phyloP scores from a whole-genome alignment of 2,113 vertebrate genomes.

The Acrocephalus kingi region DNA sequence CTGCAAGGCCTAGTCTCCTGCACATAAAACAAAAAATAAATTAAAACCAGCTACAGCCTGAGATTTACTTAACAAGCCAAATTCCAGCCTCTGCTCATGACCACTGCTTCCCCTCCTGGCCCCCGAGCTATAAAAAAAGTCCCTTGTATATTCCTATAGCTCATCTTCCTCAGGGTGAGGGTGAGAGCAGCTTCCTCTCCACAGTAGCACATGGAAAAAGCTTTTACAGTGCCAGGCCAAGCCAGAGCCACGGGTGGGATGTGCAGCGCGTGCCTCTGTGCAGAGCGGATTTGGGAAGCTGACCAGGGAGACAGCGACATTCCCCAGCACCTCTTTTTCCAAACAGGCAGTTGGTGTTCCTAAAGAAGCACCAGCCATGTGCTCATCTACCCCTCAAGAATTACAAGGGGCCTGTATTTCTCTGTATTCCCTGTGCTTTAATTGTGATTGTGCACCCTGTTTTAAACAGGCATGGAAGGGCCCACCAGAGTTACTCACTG shows the following conservation, averaged over 20 bases:
- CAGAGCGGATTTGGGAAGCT: not conserved
- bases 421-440: not conserved
- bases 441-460: not conserved
- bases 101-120: conserved; percentile 51
- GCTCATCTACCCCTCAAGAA: not conserved
- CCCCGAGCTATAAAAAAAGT: conserved; percentile 18
- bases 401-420: not conserved
- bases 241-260: not conserved
- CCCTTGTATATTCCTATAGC: conserved; percentile 25
- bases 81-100: conserved; percentile 47
- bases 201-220: conserved; percentile 21
- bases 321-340: not conserved
- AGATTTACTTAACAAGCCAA: conserved; percentile 56
- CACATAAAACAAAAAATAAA: conserved; percentile 72
- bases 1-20: conserved; percentile 18
- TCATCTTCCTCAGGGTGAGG: conserved; percentile 47
- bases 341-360: not conserved
- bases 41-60: conserved; percentile 46
- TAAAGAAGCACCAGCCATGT: not conserved
- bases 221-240: not conserved
- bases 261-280: not conserved
- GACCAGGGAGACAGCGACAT: not conserved
- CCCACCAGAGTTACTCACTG: not conserved
- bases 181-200: conserved; percentile 30
- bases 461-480: not conserved